phyloP scores from a whole-genome alignment of 2,888 invertebrate genomes.

The Andrena praecox region DNA sequence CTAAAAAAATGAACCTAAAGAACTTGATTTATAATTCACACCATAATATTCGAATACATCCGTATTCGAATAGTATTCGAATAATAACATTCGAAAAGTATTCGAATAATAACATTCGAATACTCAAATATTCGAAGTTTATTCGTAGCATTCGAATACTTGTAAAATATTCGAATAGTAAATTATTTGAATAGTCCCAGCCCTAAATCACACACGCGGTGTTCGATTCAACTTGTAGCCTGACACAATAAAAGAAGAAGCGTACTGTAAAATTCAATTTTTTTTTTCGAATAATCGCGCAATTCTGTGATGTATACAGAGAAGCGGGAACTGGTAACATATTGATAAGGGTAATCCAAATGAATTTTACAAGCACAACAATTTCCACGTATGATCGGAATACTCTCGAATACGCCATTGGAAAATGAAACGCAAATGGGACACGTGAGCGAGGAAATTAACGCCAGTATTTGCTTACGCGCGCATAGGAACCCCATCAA shows the following conservation, averaged over 20 bases:
- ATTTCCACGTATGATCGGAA: neutral
- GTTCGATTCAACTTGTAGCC: neutral
- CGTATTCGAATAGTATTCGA: too few species aligned
- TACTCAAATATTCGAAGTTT: too few species aligned
- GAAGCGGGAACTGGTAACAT: neutral
- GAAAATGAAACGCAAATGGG: slow-evolving; percentile 11
- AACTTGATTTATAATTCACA: too few species aligned
- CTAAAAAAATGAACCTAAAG: too few species aligned
- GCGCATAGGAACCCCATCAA: slow-evolving; percentile 44
- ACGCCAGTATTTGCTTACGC: slow-evolving; percentile 65
- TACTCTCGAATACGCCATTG: slow-evolving; percentile 2
- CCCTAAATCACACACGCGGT: neutral
- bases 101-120: too few species aligned
- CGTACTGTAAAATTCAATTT: too few species aligned
- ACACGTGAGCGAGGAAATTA: slow-evolving; percentile 64
- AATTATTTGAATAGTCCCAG: too few species aligned
- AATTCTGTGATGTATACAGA: neutral
- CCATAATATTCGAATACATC: too few species aligned
- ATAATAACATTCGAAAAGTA: too few species aligned
- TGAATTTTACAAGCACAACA: neutral
- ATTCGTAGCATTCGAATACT: too few species aligned
- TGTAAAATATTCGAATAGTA: too few species aligned
- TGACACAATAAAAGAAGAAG: neutral
- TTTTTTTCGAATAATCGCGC: neutral
- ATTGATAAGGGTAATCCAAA: neutral